phyloP scores from a whole-genome alignment of 2,113 vertebrate species.

The Pangasianodon gigas region DNA sequence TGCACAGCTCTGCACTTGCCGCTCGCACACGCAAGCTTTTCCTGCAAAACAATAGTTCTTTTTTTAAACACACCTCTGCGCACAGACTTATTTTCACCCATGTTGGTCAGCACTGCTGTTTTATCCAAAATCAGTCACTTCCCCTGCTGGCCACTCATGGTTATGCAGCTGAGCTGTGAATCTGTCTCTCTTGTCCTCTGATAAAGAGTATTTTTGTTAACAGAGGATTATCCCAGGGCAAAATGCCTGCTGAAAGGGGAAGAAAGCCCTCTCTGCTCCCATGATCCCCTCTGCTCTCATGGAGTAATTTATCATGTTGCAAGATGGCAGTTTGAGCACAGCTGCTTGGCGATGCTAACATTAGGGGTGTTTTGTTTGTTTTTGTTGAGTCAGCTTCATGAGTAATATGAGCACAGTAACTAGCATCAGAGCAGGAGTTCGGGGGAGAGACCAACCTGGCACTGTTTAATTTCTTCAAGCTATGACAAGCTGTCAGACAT shows the following conservation, averaged over 20 bases:
- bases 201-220: constrained; percentile 35
- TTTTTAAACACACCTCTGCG: constrained; percentile 27
- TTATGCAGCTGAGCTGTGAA: background rate
- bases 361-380: constrained; percentile 54
- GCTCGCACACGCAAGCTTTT: constrained; percentile 50
- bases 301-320: constrained; percentile 59
- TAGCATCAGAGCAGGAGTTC: constrained; percentile 15
- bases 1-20: constrained; percentile 45
- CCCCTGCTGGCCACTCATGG: constrained; percentile 36
- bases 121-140: constrained; percentile 1
- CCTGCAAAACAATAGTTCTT: constrained; percentile 36
- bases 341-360: constrained; percentile 55
- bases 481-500: constrained; percentile 22
- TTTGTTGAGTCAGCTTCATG: constrained; percentile 58
- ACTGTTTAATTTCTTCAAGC: constrained; percentile 14
- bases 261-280: constrained; percentile 25
- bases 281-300: background rate
- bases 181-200: constrained; percentile 42
- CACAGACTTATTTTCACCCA: constrained; percentile 33
- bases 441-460: constrained; percentile 13
- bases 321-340: constrained; percentile 60
- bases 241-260: constrained; percentile 51
- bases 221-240: constrained; percentile 28
- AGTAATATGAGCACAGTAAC: constrained; percentile 42
- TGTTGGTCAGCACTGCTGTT: background rate